phyloP scores from a whole-genome alignment of 1,140 invertebrate genomes.

The Protaetia brevitarsis region DNA sequence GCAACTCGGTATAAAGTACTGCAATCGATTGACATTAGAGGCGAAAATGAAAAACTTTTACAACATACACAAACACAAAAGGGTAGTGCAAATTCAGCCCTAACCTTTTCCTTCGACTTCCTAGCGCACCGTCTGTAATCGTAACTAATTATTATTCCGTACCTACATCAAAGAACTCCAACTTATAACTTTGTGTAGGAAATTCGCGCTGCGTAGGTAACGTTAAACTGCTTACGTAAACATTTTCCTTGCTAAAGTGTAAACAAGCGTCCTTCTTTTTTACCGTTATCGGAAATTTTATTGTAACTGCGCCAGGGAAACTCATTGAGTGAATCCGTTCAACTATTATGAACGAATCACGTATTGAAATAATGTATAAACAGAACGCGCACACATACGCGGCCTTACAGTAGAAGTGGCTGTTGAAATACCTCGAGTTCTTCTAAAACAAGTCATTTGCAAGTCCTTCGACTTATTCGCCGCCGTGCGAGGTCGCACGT shows the following conservation, averaged over 20 bases:
- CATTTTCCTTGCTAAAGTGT: background rate
- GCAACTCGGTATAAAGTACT: background rate
- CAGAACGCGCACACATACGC: background rate
- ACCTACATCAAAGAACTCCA: conserved; percentile 4
- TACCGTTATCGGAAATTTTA: background rate
- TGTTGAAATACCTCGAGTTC: background rate
- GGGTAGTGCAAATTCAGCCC: too few species aligned
- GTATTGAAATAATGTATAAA: conserved; percentile 12
- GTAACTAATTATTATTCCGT: conserved; percentile 9
- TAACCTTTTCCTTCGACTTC: background rate
- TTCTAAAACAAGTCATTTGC: conserved; percentile 11
- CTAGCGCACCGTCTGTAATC: background rate
- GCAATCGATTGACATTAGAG: background rate
- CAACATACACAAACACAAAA: background rate
- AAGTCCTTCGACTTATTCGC: background rate
- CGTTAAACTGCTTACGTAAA: conserved; percentile 7
- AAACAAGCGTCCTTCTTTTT: background rate
- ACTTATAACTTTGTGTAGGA: background rate
- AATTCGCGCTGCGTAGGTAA: background rate
- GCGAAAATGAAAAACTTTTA: background rate
- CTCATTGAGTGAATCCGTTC: background rate
- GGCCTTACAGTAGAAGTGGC: background rate
- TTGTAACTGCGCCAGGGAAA: background rate
- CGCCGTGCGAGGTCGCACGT: background rate
- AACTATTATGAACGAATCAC: conserved; percentile 1